Percentiles rank a stretch among this genome's conserved stretches.
phyloP scores from a whole-genome alignment of 2,113 vertebrate species.

The Oostethus manadensis region DNA sequence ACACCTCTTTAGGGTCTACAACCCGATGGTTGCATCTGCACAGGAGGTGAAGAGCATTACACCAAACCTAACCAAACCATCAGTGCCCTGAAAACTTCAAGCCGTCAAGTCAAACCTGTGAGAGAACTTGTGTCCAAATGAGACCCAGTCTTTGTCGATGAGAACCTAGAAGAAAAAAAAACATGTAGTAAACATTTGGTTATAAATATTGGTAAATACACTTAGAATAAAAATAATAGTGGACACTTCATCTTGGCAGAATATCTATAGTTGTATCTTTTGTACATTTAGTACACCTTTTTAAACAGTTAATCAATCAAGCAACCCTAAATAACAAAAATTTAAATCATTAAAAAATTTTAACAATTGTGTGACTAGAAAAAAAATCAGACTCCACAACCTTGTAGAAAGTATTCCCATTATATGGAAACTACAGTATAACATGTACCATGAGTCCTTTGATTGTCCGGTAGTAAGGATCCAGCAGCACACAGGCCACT shows the following conservation, averaged over 20 bases:
- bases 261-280: no score
- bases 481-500: constrained; percentile 85
- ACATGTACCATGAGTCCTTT: constrained; percentile 86
- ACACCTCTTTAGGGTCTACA: constrained; percentile 90
- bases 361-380: no score
- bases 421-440: background rate
- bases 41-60: background rate
- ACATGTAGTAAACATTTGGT: background rate
- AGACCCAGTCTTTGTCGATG: constrained; percentile 95
- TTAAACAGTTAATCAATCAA: no score
- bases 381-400: no score
- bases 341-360: no score
- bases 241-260: background rate
- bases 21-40: constrained; percentile 83
- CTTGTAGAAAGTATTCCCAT: no score
- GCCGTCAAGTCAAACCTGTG: constrained; percentile 78
- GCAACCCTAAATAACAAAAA: no score
- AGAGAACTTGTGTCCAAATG: constrained; percentile 95
- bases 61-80: background rate
- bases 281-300: no score
- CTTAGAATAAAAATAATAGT: background rate
- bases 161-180: constrained; percentile 73
- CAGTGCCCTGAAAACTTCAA: background rate
- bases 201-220: background rate
- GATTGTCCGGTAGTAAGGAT: constrained; percentile 89